Percentiles rank a stretch among this genome's conserved stretches.
Evolutionary conservation across 2,888 invertebrate genomes (phyloP).

Genomic region (Mimas tiliae): DNA sequence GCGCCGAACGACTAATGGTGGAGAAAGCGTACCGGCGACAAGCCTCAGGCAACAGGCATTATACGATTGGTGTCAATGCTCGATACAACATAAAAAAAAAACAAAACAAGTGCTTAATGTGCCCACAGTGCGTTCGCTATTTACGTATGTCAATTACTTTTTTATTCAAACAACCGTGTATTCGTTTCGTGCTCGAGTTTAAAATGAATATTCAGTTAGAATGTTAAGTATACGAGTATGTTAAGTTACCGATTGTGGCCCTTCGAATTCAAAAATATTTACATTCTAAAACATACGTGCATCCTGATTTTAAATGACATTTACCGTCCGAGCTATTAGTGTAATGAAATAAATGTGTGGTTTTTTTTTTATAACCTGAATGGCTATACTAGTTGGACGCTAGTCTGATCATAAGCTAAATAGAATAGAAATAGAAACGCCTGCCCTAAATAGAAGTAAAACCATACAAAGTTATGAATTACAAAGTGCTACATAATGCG

Average conservation of each 20-base stretch:
- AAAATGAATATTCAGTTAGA: constrained; percentile 23
- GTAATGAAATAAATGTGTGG: too few relatives aligned
- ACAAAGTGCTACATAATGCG: too few relatives aligned
- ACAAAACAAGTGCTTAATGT: constrained; percentile 28
- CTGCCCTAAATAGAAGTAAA: too few relatives aligned
- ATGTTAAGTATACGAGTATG: constrained; percentile 6
- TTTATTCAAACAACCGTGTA: constrained; percentile 15
- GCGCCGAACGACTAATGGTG: constrained; percentile 63
- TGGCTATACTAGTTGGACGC: too few relatives aligned
- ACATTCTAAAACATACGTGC: too few relatives aligned
- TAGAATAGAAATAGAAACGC: too few relatives aligned
- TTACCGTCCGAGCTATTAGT: neutral
- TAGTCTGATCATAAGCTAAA: too few relatives aligned
- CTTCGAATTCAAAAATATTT: neutral
- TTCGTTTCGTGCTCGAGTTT: constrained; percentile 17
- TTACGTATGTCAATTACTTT: constrained; percentile 25
- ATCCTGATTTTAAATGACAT: neutral
- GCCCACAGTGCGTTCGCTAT: constrained; percentile 30
- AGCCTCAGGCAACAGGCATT: constrained; percentile 62
- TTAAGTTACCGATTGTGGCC: neutral
- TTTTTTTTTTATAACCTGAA: too few relatives aligned
- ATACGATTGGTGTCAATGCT: constrained; percentile 59
- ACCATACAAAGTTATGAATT: too few relatives aligned
- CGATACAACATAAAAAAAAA: constrained; percentile 31
- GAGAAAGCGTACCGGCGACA: constrained; percentile 67